Base-by-base conservation (phyloP, 2,113 vertebrate species). In the Paralichthys olivaceus region DNA sequence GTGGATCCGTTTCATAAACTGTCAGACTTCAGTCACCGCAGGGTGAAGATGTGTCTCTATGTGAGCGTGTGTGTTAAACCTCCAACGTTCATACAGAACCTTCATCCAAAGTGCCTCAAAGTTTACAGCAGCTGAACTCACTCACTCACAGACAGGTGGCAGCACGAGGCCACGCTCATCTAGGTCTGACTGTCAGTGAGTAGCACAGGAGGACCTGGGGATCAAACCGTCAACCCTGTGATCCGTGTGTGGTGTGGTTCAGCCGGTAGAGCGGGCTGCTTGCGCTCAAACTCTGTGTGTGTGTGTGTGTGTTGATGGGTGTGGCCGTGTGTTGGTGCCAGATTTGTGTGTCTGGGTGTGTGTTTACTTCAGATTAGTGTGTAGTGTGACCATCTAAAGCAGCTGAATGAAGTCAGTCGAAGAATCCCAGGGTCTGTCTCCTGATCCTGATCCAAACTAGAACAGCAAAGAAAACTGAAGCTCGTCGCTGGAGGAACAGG, bases 341-440 rank as follows among this genome's bases (percentile, higher is more conserved):
- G 57, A 63, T 78, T 58, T 13, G 51, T 77, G 26, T n/a, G n/a
- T 12, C 29, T 57, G 61, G 61, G 47, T 57, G 81, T 77, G 59
- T 74, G 54, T 79, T 45, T 64, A 29, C 23, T 53, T 45, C 3
- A 67, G 51, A 56, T 49, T 15, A 58, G 26, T 83, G 28, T 61
- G 19, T 29, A 32, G 9, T 15, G 7, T 19, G 40, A 5, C 0
- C 49, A 40, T 32, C 29, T 32, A 32, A 32, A 8, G 32, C 7
- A 34, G 7, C 32, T 34, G 22, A 5, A 32, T 8, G 7, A 17
- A 4, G 43, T 45, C 8, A 40, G 7, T 40, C 15, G 12, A 45
- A 45, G 43, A 17, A 17, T 45, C 4, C 14, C 43, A 13, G 43
- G 43, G 3, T 45, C 43, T 15, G 13, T 3, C 43, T 45, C 43